Evolutionary conservation across 2,888 invertebrate species (phyloP), one percentile per base, ranked within the genome.

Genomic region (Syrphus vitripennis): DNA sequence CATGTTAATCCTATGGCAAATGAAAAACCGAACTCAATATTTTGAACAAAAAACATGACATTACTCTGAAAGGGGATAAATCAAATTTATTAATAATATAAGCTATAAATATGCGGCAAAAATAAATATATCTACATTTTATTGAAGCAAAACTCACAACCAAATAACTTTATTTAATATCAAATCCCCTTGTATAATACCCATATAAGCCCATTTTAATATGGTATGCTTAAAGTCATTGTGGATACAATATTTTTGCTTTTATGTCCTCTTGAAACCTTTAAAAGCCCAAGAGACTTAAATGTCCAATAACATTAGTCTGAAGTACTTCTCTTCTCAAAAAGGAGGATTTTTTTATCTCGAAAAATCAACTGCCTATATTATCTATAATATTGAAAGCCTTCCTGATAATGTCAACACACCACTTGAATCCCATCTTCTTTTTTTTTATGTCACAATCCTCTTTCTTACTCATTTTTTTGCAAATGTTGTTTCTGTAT

Each of bases 401-500:
- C 65, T 45, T 29, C 14, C 42, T 10, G 26, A 63, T 63, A n/a
- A 65, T 65, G 65, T 65, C 65, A 65, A 42, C 72, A 42, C 72
- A 72, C 37, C 65, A 70, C 29, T 75, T 57, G 61, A 45, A 53
- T 29, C 59, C 80, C 9, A 65, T 65, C n/a, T n/a, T n/a, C n/a
- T n/a, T n/a, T n/a, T n/a, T n/a, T n/a, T n/a, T 72, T 65, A n/a
- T 21, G 21, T 65, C 21, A 7, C 16, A 79, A 71, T 72, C 48
- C 37, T 57, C 79, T 72, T 57, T 65, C 21, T 26, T 48, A 65
- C 21, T 34, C 29, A 31, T 31, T 40, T 55, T 24, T 31, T 70
- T n/a, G 5, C 59, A 37, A 63, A 78, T 63, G 42, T 78, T 63
- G 42, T 78, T 10, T 19, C 26, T 61, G 48, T 31, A 65, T 65